phyloP scores from a whole-genome alignment of 2,113 vertebrate species.

The Hypomesus transpacificus region DNA sequence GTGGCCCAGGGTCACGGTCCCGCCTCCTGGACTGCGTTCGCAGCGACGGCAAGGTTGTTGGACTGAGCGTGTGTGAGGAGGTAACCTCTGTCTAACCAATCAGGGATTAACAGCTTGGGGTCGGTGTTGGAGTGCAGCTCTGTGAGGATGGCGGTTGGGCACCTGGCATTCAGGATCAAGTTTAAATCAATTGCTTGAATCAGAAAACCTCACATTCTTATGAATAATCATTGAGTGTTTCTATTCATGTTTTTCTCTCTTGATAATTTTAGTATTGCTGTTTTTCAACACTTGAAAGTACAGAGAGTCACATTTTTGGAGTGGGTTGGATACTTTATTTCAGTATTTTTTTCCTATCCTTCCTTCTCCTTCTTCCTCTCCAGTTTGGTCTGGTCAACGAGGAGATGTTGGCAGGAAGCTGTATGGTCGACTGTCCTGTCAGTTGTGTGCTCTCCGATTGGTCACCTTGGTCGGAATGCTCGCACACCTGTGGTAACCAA shows the following conservation, averaged over 20 bases:
- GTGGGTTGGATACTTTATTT: no score
- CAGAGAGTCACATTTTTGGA: no score
- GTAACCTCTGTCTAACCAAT: conserved; percentile 61
- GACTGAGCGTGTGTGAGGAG: conserved; percentile 75
- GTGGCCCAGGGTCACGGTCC: conserved; percentile 76
- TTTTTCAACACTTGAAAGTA: no score
- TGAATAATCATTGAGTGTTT: no score
- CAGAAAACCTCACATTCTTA: no score
- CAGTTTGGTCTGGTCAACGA: conserved; percentile 76
- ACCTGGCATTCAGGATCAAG: no score
- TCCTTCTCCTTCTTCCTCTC: conserved; percentile 7
- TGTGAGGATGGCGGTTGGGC: no score
- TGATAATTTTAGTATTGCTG: no score
- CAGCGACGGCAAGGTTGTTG: conserved; percentile 80
- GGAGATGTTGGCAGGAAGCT: conserved; percentile 68
- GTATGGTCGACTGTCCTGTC: conserved; percentile 82
- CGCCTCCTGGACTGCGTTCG: conserved; percentile 85
- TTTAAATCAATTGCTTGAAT: no score
- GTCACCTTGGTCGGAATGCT: conserved; percentile 89
- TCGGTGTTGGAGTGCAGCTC: background rate
- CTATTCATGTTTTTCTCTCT: no score
- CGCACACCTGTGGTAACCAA: conserved; percentile 82
- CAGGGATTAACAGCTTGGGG: background rate
- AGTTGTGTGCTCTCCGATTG: conserved; percentile 88
- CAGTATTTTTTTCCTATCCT: background rate